Conservation (phyloP, 2,797 vertebrate genomes). For the Microcaecilia unicolor region DNA sequence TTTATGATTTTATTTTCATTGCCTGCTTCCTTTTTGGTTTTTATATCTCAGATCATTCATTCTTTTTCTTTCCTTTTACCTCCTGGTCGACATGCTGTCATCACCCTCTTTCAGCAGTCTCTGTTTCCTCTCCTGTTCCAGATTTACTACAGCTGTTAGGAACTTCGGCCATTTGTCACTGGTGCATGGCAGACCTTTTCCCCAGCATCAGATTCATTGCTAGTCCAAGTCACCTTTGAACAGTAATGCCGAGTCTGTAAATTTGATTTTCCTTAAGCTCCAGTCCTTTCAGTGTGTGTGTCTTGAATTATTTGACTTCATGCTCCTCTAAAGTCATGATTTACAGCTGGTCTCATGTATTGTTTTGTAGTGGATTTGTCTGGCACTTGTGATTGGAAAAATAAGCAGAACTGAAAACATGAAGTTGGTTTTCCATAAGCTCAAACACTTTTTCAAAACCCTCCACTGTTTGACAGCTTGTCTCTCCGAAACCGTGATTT, state of each 20-base stretch:
- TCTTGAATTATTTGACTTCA: conserved; percentile 23
- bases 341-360: conserved; percentile 23
- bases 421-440: conserved; percentile 50
- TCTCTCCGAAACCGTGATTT: conserved; percentile 50
- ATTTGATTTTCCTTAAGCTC: conserved; percentile 52
- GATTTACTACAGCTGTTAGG: conserved; percentile 58
- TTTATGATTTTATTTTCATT: conserved; percentile 22
- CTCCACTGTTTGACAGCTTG: too few relatives aligned
- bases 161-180: conserved; percentile 43
- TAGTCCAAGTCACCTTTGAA: conserved; percentile 57
- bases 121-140: conserved; percentile 29
- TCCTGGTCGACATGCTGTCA: conserved; percentile 45
- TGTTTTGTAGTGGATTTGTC: conserved; percentile 18
- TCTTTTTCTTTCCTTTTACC: conserved; percentile 29
- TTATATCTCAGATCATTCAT: conserved; percentile 20
- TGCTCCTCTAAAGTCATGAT: conserved; percentile 24
- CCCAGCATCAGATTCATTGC: conserved; percentile 52
- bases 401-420: conserved; percentile 2
- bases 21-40: neutral
- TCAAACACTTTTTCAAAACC: too few relatives aligned
- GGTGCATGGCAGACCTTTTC: conserved; percentile 42
- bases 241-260: conserved; percentile 61
- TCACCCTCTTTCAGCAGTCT: conserved; percentile 25
- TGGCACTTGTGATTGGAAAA: neutral
- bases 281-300: too few relatives aligned